These are phyloP conservation scores for Balaeniceps rex DNA, from an alignment of 2,113 vertebrate genomes.

Conservation along the genomic window DNA sequence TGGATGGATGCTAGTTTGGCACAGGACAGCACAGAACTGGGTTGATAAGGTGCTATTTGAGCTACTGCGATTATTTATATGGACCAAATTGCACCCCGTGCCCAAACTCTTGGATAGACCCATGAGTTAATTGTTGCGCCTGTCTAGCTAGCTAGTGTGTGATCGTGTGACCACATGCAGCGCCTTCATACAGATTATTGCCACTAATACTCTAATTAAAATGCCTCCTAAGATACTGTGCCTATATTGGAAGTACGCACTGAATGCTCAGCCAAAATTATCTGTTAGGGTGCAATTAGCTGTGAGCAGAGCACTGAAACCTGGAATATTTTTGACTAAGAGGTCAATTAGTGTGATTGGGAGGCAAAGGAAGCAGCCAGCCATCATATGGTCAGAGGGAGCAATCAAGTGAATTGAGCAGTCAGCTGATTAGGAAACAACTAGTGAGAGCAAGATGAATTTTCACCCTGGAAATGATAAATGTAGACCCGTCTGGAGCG, in stretches of 20 bases:
- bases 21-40: neutral
- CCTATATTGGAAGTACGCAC: neutral
- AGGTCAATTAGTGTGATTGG: neutral
- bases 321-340: neutral
- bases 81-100: neutral
- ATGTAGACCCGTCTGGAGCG: neutral
- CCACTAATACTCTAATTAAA: neutral
- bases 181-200: neutral
- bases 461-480: conserved; percentile 8
- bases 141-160: neutral
- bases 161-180: neutral
- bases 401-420: conserved; percentile 27
- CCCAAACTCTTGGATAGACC: neutral
- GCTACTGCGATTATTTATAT: neutral
- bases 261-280: neutral
- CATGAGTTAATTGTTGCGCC: neutral
- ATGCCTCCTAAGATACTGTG: neutral
- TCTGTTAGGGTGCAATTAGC: neutral
- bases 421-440: neutral
- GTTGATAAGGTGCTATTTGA: neutral
- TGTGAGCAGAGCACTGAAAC: neutral
- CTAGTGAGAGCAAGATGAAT: neutral
- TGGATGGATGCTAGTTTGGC: neutral
- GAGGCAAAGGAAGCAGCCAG: neutral
- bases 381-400: neutral